Evolutionary conservation across 2,888 invertebrate species (phyloP), one percentile per base, ranked within the genome.

Genomic region (Galerucella pusilla): DNA sequence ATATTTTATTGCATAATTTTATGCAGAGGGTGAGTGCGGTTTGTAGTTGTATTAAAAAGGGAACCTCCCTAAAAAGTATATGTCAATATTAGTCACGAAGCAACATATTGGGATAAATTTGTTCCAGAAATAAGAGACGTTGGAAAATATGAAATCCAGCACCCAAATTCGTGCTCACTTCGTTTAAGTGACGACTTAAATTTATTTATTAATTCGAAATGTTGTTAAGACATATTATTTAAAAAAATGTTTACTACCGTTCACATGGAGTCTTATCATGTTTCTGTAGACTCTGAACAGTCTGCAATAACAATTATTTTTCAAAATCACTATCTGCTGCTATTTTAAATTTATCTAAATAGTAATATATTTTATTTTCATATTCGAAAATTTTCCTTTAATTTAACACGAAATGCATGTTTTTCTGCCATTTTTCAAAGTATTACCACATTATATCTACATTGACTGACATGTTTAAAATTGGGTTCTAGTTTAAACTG

Each of bases 11-110:
- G 74, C 74, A 75, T 77, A 76, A 78, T 77, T 74, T 75, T 73
- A 73, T 68, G 71, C 68, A 70, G 71, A 68, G 74, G 78, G 75
- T 74, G 71, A 64, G 57, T 64, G 61, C 14, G 61, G 52, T 66
- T 76, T 75, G 78, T 71, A 70, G 78, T 61, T 61, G 61, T 74
- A 74, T 78, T 74, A 71, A 67, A 73, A 77, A 81, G 81, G 82
- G 82, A 81, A 79, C 78, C 78, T 77, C 83, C 83, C 82, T 82
- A 83, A 84, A 84, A 84, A 83, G 81, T 80, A 75, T 74, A 75
- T 79, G 74, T 73, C 74, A 70, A 74, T 78, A 77, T 81, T 80
- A 81, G 81, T 81, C 80, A 81, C 77, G 75, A 76, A 77, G 79
- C 72, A 78, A 80, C 81, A 81, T 77, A 80, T 81, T 81, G 81